Percentiles rank a stretch among this genome's conserved stretches.
These are phyloP conservation scores for Malaclemys terrapin DNA, from an alignment of 2,113 vertebrate species.

Conservation along the genomic window DNA sequence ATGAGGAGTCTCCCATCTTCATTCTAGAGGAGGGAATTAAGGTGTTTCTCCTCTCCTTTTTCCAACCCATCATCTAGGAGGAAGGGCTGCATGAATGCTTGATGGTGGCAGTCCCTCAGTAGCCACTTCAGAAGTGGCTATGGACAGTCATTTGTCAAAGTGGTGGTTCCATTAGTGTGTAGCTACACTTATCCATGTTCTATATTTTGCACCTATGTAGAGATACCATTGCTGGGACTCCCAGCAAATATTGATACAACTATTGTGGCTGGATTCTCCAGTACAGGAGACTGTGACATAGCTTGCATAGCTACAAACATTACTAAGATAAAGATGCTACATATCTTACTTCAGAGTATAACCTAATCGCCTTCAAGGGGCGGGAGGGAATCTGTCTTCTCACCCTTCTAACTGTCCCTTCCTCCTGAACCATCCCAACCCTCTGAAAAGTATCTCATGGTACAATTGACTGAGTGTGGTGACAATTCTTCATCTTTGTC, in stretches of 20 bases:
- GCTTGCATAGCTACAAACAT: no score
- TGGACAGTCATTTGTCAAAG: not conserved
- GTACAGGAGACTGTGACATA: not conserved
- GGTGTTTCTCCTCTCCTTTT: not conserved
- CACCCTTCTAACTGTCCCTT: not conserved
- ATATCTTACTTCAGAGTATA: not conserved
- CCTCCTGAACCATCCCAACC: no score
- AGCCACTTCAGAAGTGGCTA: not conserved
- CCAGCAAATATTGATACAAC: not conserved
- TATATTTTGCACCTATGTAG: not conserved
- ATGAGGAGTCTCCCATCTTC: not conserved
- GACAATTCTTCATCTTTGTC: not conserved
- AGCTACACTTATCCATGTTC: not conserved
- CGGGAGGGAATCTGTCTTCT: not conserved
- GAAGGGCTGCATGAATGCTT: not conserved
- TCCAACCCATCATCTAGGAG: not conserved
- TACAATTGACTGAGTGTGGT: not conserved
- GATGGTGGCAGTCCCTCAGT: not conserved
- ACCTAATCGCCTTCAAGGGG: not conserved
- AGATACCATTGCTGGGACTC: not conserved
- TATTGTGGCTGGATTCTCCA: not conserved
- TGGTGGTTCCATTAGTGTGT: not conserved
- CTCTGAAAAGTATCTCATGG: not conserved
- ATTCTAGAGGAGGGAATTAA: not conserved
- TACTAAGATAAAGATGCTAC: not conserved